phyloP scores from a whole-genome alignment of 2,888 invertebrate genomes.

The Nymphalis c-album region DNA sequence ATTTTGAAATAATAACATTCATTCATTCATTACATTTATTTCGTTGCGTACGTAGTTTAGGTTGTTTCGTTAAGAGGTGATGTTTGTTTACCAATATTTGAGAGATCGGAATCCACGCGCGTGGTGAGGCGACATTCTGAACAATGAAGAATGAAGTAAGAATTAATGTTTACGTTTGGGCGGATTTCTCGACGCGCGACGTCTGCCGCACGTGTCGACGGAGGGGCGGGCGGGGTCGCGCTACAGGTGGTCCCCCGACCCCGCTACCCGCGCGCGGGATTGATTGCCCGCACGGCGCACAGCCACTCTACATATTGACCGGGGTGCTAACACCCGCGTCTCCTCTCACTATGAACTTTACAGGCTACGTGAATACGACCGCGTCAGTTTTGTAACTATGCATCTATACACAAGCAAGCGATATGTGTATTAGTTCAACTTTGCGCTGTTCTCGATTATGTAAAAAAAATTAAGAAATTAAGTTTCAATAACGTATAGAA shows the following conservation, averaged over 20 bases:
- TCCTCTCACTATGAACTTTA: constrained; percentile 66
- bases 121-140: constrained; percentile 72
- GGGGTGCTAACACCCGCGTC: constrained; percentile 74
- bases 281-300: constrained; percentile 76
- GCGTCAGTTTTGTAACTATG: constrained; percentile 32
- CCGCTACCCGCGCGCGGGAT: constrained; percentile 65
- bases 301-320: constrained; percentile 81
- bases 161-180: constrained; percentile 82
- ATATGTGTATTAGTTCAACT: constrained; percentile 4
- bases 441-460: not conserved
- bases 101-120: constrained; percentile 72
- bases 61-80: constrained; percentile 44
- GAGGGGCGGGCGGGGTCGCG: constrained; percentile 49
- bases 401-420: constrained; percentile 12
- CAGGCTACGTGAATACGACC: constrained; percentile 56
- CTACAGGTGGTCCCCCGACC: constrained; percentile 72
- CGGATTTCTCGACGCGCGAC: constrained; percentile 76
- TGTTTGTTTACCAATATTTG: constrained; percentile 77
- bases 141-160: constrained; percentile 80
- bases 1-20: not conserved
- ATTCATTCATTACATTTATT: not conserved
- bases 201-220: constrained; percentile 80
- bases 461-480: not conserved
- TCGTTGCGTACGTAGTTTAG: constrained; percentile 9
- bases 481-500: constrained; percentile 8